Base-by-base conservation (phyloP, 1,140 invertebrate species). In the Sminthurides bifidus region DNA sequence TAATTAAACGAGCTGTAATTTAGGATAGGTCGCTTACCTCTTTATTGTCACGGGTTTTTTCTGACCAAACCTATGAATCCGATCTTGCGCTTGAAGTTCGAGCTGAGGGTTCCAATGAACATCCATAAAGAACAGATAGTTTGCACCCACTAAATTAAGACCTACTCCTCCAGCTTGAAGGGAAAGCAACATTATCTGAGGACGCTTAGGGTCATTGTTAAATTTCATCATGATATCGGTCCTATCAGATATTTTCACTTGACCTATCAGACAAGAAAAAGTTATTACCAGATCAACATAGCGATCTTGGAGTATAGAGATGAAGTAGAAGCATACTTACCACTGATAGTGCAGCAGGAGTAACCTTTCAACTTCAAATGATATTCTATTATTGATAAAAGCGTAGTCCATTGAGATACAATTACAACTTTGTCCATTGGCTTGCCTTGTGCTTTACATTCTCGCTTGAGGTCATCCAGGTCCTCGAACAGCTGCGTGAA, bases 51-150 rank as follows among this genome's bases (percentile, higher is more conserved):
- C 89, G 66, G 77, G 67, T 67, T 83, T 86, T 15, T 69, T 79
- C 68, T 96, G 92, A 0, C 92, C 92, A 43, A 93, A 81, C 53
- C 92, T 75, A 72, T 93, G 91, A 43, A 94, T 83, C 41, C 91
- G 74, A 73, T 95, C 91, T 74, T 87, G 88, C 0, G 91, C 90
- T 69, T 96, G 91, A 4, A 81, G 73, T 72, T 94, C 91, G 23
- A 94, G 72, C 64, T 93, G 89, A 0, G 91, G 92, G 76, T 96
- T 96, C 91, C 92, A 96, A 70, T 95, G 91, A 46, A 90, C 75
- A 71, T 96, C 92, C 2, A 92, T 66, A 3, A 97, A 67, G 40
- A 95, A 79, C 10, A 97, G 73, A 72, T 94, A 87, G 75, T 90
- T 94, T 0, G 79, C 92, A 19, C 90, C 90, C 56, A 88, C 77